Evolutionary conservation across 2,888 invertebrate genomes (phyloP), one percentile per base, ranked within the genome.

Genomic region (Platynereis dumerilii): DNA sequence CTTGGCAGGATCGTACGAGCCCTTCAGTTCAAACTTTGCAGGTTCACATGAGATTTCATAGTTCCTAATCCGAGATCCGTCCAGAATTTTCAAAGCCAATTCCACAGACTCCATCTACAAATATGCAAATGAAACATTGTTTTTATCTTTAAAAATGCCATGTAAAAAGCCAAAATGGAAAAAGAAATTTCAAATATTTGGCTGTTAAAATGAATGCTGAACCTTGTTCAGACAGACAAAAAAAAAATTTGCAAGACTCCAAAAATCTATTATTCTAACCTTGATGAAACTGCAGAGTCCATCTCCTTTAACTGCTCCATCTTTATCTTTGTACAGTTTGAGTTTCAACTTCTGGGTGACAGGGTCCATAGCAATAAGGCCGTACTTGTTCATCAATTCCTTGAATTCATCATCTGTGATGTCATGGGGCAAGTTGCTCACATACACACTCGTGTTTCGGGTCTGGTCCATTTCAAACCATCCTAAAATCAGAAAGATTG

Each of bases 251-350:
- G n/a, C n/a, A n/a, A n/a, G n/a, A n/a, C n/a, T n/a, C n/a, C n/a
- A n/a, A n/a, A n/a, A n/a, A n/a, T n/a, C n/a, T n/a, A n/a, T n/a
- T 12, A 34, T 10, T 55, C 17, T 10, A n/a, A 55, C 26, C 88
- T 93, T 95, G 60, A 98, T 94, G 80, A 96, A 98, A 72, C 95
- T 94, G 84, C 98, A 98, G 54, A 94, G 86, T 15, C 93, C 99
- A 87, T 99, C 98, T 12, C 99, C 99, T 86, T 99, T 99, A 39
- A 92, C 87, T 68, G 89, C 87, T 3, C 88, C 88, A 70, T 93
- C 89, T 0, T 91, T 90, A 78, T 95, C 94, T 74, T 88, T 89
- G 83, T 99, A 99, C 42, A 99, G 85, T 86, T 98, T 98, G 1
- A 96, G 86, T 85, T 95, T 97, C 84, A 91, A 91, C 80, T 83